Base-by-base conservation (phyloP, 2,113 vertebrate genomes). In the Vanacampus margaritifer region DNA sequence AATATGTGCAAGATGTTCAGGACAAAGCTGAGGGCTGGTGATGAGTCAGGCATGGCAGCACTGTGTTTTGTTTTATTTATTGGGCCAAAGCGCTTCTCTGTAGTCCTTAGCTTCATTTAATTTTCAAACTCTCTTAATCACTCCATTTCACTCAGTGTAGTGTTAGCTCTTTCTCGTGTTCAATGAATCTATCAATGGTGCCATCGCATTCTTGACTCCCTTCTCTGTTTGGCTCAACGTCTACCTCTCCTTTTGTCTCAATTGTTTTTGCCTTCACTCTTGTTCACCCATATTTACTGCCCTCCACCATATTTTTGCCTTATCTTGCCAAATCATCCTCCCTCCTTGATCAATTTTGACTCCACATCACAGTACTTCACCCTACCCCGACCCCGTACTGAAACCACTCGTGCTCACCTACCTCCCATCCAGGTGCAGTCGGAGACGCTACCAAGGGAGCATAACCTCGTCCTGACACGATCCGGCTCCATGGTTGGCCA, bases 381-480 rank as follows among this genome's bases (percentile, higher is more conserved):
- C 70, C 69, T 64, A 5, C 79, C 87, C 80, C 78, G 73, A 73
- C 46, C 80, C 84, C 75, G 12, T 69, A 86, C 86, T 91, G 85
- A 91, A 84, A 74, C 83, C 79, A 66, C 79, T 87, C 84, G 76
- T 86, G 75, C 88, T 85, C 82, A 41, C 81, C 77, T 88, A 74
- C 81, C 64, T 83, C 71, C 83, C 82, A 74, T 83, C 46, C 87
- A 92, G 92, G 90, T 87, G 76, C 91, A 91, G 89, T 76, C 90
- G 19, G 91, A 92, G 76, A 79, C 69, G 0, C 58, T 84, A 7
- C 81, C 89, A 54, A 72, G 88, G 36, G 92, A 92, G 53, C 84
- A 88, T 46, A 90, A 83, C 68, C 88, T 93, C 21, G 92, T 93
- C 62, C 79, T 91, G 88, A 93, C 92, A 37, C 89, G 89, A 35